These are phyloP conservation scores for Tetrao urogallus DNA, from an alignment of 2,113 vertebrate species.

Conservation along the genomic window DNA sequence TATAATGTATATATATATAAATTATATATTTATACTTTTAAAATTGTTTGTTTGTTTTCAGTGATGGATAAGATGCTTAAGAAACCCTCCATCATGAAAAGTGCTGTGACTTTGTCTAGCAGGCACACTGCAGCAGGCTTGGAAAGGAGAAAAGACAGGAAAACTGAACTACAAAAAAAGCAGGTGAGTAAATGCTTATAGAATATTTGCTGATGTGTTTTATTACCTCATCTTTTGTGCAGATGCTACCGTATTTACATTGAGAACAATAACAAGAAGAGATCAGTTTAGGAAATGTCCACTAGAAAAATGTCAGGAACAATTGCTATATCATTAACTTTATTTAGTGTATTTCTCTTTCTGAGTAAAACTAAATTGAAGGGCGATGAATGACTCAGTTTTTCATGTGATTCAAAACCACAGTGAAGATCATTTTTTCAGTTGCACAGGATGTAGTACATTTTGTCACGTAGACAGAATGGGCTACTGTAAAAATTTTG, in stretches of 20 bases:
- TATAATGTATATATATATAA: no score
- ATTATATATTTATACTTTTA: neutral
- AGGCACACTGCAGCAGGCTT: neutral
- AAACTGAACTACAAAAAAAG: neutral
- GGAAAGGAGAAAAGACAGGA: neutral
- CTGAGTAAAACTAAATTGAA: neutral
- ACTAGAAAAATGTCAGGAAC: neutral
- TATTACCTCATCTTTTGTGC: neutral
- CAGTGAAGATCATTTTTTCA: neutral
- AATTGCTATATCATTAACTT: neutral
- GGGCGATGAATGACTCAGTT: neutral
- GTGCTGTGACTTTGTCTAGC: neutral
- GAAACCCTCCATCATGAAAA: neutral
- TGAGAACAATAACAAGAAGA: neutral
- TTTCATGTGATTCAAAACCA: neutral
- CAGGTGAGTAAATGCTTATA: neutral
- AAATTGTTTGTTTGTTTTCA: constrained; percentile 44
- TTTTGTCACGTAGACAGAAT: neutral
- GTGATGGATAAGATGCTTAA: neutral
- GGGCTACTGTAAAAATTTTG: neutral
- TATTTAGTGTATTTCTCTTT: neutral
- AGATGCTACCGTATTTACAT: neutral
- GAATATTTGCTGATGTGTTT: neutral
- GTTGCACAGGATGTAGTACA: neutral
- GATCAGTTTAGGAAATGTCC: neutral